phyloP scores from a whole-genome alignment of 2,888 invertebrate species.

The Tiliacea aurago region DNA sequence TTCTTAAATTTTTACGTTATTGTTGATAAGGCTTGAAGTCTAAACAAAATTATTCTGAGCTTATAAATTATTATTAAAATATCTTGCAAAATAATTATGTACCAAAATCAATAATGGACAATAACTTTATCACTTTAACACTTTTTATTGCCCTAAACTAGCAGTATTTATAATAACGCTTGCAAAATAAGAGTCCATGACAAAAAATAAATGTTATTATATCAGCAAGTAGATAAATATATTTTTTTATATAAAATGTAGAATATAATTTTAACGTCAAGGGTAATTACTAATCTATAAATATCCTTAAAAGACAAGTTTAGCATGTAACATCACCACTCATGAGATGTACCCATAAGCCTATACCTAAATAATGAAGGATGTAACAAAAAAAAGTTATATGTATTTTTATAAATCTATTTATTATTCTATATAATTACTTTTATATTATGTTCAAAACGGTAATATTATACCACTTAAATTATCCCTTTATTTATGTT shows the following conservation, averaged over 20 bases:
- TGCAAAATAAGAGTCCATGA: slow-evolving; percentile 20
- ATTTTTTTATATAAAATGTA: not conserved
- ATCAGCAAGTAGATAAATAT: slow-evolving; percentile 3
- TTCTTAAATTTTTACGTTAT: slow-evolving; percentile 25
- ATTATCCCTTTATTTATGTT: slow-evolving; percentile 36
- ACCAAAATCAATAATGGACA: not conserved
- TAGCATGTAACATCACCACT: not conserved
- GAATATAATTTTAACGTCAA: not conserved
- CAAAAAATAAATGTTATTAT: slow-evolving; percentile 19
- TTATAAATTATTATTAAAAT: slow-evolving; percentile 16
- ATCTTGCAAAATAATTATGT: not conserved
- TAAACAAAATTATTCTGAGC: slow-evolving; percentile 20
- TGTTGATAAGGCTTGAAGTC: not conserved
- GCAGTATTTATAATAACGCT: not conserved
- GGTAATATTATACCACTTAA: slow-evolving; percentile 27
- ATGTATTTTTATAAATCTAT: slow-evolving; percentile 41
- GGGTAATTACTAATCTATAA: not conserved
- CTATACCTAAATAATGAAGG: not conserved
- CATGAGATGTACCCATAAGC: slow-evolving; percentile 10
- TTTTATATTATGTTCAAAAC: slow-evolving; percentile 9
- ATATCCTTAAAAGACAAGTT: slow-evolving; percentile 2
- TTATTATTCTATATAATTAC: slow-evolving; percentile 7
- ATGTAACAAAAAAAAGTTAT: slow-evolving; percentile 10
- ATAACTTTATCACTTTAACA: not conserved
- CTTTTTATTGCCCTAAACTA: not conserved